Evolutionary conservation across 1,140 invertebrate species (phyloP).

Genomic region (Brachionus manjavacas): DNA sequence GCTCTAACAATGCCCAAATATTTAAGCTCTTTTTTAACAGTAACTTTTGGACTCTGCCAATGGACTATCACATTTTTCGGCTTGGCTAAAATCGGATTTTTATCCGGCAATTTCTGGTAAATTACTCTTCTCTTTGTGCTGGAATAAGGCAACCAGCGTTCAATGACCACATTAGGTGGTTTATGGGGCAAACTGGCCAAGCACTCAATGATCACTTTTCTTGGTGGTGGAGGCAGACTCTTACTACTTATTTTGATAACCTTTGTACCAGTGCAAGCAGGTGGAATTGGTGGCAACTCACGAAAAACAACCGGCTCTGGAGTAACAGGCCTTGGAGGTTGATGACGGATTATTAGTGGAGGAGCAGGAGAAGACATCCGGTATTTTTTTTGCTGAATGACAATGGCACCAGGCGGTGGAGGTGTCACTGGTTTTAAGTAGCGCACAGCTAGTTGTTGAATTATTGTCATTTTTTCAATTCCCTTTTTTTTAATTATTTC

Average conservation of each 20-base stretch:
- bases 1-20: slow-evolving; percentile 26
- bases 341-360: slow-evolving; percentile 31
- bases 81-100: neutral
- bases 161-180: neutral
- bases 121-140: neutral
- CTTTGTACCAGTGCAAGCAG: neutral
- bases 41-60: neutral
- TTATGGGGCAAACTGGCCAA: neutral
- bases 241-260: neutral
- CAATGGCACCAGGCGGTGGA: neutral
- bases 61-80: slow-evolving; percentile 37
- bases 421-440: slow-evolving; percentile 31
- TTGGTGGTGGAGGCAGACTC: neutral
- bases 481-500: slow-evolving; percentile 12
- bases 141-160: slow-evolving; percentile 37
- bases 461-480: neutral
- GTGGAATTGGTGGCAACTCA: slow-evolving; percentile 1
- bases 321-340: neutral
- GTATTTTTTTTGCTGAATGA: neutral
- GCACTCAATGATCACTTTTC: slow-evolving; percentile 35
- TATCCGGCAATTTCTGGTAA: neutral
- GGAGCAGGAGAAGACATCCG: neutral
- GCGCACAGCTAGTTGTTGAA: slow-evolving; percentile 22
- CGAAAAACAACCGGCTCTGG: slow-evolving; percentile 9
- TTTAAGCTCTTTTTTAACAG: neutral